phyloP scores from a whole-genome alignment of 2,113 vertebrate genomes.

The Odocoileus hemionus region DNA sequence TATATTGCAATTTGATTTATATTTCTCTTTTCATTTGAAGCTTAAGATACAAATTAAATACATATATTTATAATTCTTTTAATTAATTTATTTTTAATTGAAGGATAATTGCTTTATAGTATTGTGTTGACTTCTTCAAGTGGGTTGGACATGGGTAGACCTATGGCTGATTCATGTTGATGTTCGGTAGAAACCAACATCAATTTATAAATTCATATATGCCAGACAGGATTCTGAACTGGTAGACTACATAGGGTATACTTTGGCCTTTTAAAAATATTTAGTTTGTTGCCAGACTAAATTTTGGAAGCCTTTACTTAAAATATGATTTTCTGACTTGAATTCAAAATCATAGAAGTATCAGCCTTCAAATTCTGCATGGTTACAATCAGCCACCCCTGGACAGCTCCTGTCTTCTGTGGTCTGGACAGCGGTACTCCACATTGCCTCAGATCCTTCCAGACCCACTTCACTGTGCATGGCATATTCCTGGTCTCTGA shows the following conservation, averaged over 20 bases:
- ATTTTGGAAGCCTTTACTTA: neutral
- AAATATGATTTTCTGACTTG: neutral
- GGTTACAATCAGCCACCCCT: neutral
- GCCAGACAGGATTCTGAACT: neutral
- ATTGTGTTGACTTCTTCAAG: neutral
- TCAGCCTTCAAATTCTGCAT: fast-evolving
- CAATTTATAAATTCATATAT: neutral
- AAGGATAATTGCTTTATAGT: neutral
- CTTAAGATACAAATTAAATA: neutral
- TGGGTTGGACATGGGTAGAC: neutral
- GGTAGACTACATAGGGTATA: neutral
- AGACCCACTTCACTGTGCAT: neutral
- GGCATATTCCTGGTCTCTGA: neutral
- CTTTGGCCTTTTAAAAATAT: neutral
- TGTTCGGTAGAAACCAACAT: neutral
- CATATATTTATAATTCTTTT: neutral
- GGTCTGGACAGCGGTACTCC: neutral
- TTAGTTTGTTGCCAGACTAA: neutral
- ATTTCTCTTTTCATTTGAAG: neutral
- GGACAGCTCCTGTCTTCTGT: neutral
- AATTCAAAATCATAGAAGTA: neutral
- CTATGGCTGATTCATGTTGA: neutral
- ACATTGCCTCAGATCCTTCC: neutral
- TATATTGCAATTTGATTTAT: neutral
- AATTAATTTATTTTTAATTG: neutral